Base-by-base conservation (phyloP, 2,113 vertebrate species). In the Tricholaema leucomelas region DNA sequence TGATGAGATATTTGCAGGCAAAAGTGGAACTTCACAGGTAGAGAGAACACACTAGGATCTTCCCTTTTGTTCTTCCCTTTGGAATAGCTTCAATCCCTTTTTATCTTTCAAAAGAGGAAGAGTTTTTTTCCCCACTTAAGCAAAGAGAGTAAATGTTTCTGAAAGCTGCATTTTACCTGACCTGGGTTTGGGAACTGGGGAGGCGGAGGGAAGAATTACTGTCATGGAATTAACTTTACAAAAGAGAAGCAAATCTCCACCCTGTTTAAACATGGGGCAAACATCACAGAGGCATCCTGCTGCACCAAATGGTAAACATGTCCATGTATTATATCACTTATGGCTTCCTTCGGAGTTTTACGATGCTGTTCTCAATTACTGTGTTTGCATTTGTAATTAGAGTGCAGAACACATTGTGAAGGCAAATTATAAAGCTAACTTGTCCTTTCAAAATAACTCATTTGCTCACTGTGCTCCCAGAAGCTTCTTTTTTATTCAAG, bases 331-430 rank as follows among this genome's bases (percentile, higher is more conserved):
- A 94, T 96, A 96, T 95, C 93, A 94, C 93, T 96, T 91, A 96
- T 12, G 88, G 93, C 85, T 95, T 96, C 92, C 85, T 92, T 94
- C 69, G 83, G 88, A 94, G 84, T 95, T 96, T 95, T 94, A 95
- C 83, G 94, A 95, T 95, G 93, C 88, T 95, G 95, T 93, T 92
- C 93, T 94, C 95, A 94, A 95, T 95, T 96, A 95, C 92, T 93
- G 93, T 95, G 91, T 96, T 96, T 96, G 93, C 90, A 92, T 95
- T 95, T 95, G 91, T 96, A 95, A 96, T 95, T 94, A 96, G 93
- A 94, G 91, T 81, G 65, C 74, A 54, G 48, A 88, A 87, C 74
- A 88, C 54, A 93, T 91, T 92, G 81, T 76, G 91, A 87, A 93
- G 70, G 81, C 83, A 76, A 87, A 79, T 40, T 96, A 95, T 70